Percentiles rank a stretch among this genome's conserved stretches.
These are phyloP conservation scores for Ypsolopha sequella DNA, from an alignment of 2,888 invertebrate species.

Conservation along the genomic window DNA sequence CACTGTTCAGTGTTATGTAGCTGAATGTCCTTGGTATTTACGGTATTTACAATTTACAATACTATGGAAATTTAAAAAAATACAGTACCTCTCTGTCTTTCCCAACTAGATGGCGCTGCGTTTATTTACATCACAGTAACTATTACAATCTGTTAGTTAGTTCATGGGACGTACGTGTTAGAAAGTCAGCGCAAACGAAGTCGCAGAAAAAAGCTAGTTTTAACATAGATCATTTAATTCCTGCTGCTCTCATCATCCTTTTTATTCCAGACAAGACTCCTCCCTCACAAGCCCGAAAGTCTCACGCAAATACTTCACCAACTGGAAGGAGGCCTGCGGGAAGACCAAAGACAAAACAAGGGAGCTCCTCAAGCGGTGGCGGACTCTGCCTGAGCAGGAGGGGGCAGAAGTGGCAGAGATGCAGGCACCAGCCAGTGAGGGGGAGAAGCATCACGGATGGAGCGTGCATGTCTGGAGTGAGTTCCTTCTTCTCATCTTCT, in stretches of 20 bases:
- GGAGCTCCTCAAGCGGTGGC: constrained; percentile 78
- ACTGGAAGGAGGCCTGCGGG: constrained; percentile 82
- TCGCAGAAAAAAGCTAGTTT: too few relatives aligned
- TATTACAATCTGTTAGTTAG: too few relatives aligned
- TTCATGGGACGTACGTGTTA: too few relatives aligned
- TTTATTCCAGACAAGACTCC: constrained; percentile 53
- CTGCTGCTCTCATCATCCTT: neutral
- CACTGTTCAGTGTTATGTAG: too few relatives aligned
- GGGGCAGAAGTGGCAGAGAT: constrained; percentile 42
- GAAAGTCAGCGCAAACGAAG: too few relatives aligned
- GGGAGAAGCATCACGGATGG: constrained; percentile 74
- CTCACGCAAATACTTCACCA: constrained; percentile 78
- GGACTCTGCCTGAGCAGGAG: constrained; percentile 74
- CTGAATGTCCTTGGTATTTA: too few relatives aligned
- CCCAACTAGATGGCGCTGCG: too few relatives aligned
- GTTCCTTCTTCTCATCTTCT: constrained; percentile 24
- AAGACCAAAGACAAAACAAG: constrained; percentile 81
- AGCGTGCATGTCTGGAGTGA: constrained; percentile 84
- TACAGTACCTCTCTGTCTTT: too few relatives aligned
- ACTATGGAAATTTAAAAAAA: too few relatives aligned
- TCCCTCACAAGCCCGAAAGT: constrained; percentile 67
- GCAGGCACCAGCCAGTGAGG: constrained; percentile 39
- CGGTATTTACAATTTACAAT: too few relatives aligned
- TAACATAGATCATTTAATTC: neutral
- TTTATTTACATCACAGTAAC: too few relatives aligned